phyloP scores from a whole-genome alignment of 2,888 invertebrate genomes.

The Lasioglossum oenotherae region DNA sequence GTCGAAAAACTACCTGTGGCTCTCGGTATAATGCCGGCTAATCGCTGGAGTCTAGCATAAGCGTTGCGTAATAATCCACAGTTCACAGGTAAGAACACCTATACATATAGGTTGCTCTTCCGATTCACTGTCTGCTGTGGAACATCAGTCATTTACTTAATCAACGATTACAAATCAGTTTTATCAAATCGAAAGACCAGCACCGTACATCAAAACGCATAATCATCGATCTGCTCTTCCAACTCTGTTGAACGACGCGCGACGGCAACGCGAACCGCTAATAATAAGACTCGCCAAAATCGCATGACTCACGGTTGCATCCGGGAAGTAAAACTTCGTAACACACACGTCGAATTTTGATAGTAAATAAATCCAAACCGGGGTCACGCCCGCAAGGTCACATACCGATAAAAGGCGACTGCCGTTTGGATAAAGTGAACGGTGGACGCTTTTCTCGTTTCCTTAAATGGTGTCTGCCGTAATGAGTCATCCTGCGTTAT shows the following conservation, averaged over 20 bases:
- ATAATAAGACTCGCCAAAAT: not conserved
- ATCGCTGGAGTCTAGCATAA: conserved; percentile 42
- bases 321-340: not conserved
- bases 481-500: conserved; percentile 67
- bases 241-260: not conserved
- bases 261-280: not conserved
- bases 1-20: conserved; percentile 27
- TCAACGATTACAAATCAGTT: not conserved
- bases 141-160: conserved; percentile 11
- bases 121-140: conserved; percentile 31
- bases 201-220: not conserved
- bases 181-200: not conserved
- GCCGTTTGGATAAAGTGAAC: conserved; percentile 37
- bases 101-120: conserved; percentile 44
- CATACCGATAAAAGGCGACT: conserved; percentile 16
- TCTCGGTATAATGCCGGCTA: conserved; percentile 45
- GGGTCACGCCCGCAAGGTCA: conserved; percentile 28
- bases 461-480: conserved; percentile 47
- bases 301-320: not conserved
- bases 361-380: not conserved
- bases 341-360: not conserved
- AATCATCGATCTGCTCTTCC: not conserved
- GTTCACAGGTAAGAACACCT: conserved; percentile 64
- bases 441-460: conserved; percentile 51
- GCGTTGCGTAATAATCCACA: conserved; percentile 70